These are phyloP conservation scores for Iselma pallidipennis DNA, from an alignment of 2,888 invertebrate genomes.

Conservation along the genomic window DNA sequence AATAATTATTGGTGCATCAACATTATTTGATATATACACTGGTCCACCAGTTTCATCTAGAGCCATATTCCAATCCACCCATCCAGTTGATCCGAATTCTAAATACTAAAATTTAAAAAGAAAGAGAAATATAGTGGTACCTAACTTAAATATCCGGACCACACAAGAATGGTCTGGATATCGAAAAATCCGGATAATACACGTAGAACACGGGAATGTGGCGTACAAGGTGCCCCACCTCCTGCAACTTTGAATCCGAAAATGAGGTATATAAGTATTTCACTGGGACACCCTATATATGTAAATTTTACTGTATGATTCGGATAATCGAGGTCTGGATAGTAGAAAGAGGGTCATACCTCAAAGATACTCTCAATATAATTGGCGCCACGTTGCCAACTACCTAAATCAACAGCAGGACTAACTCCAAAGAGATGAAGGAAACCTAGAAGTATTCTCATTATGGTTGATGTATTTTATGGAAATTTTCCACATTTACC, in stretches of 20 bases:
- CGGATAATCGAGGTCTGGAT: background rate
- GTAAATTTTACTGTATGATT: too few relatives aligned
- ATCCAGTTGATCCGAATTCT: constrained; percentile 74
- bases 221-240: too few relatives aligned
- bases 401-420: constrained; percentile 61
- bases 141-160: too few relatives aligned
- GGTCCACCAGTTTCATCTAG: constrained; percentile 75
- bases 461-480: background rate
- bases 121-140: too few relatives aligned
- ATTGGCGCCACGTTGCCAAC: constrained; percentile 72
- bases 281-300: too few relatives aligned
- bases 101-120: constrained; percentile 63
- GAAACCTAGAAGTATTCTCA: background rate
- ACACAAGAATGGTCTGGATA: too few relatives aligned
- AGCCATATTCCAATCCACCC: constrained; percentile 88
- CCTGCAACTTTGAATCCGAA: too few relatives aligned
- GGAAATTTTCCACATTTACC: constrained; percentile 51
- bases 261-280: too few relatives aligned
- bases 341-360: constrained; percentile 45
- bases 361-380: constrained; percentile 64
- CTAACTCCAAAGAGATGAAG: background rate
- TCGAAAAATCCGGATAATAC: too few relatives aligned
- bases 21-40: constrained; percentile 73
- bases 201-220: too few relatives aligned
- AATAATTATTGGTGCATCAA: constrained; percentile 76